A percentile compares a stretch with the other conserved stretches of the same genome.
Evolutionary conservation across 2,888 invertebrate species (phyloP).

Genomic region (Papilio demoleus): DNA sequence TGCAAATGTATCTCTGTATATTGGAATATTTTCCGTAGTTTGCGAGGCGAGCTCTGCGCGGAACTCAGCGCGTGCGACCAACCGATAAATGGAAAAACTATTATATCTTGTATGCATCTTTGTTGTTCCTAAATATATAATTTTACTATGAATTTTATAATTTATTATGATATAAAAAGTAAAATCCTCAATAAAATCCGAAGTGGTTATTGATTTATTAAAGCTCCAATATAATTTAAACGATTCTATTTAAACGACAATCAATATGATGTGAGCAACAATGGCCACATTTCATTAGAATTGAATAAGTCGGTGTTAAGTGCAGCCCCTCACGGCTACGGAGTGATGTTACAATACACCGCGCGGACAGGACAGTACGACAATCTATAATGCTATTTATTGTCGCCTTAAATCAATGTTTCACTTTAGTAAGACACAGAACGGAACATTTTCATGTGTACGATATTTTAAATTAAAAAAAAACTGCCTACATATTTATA

Average conservation of each 20-base stretch:
- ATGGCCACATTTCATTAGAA: not conserved
- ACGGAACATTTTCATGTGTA: not conserved
- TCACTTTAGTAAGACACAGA: not conserved
- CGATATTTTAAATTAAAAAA: too few relatives aligned
- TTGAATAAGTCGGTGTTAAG: constrained; percentile 2
- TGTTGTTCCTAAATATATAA: not conserved
- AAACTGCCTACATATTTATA: too few relatives aligned
- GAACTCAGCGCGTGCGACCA: constrained; percentile 10
- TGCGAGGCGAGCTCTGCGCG: not conserved
- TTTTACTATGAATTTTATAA: not conserved
- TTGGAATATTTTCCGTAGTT: not conserved
- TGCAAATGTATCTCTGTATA: too few relatives aligned
- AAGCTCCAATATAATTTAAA: not conserved
- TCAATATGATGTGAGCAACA: not conserved
- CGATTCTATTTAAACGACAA: not conserved
- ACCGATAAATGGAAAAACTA: constrained; percentile 18
- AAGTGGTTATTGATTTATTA: not conserved
- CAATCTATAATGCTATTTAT: not conserved
- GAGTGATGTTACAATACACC: constrained; percentile 11
- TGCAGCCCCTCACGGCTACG: not conserved
- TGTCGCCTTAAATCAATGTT: not conserved
- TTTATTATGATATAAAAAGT: not conserved
- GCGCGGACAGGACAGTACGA: not conserved
- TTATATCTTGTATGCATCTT: constrained; percentile 3
- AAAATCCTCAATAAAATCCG: not conserved